Evolutionary conservation across 1,140 invertebrate species (phyloP), one percentile per base, ranked within the genome.

Genomic region (Drosophila neocordata): DNA sequence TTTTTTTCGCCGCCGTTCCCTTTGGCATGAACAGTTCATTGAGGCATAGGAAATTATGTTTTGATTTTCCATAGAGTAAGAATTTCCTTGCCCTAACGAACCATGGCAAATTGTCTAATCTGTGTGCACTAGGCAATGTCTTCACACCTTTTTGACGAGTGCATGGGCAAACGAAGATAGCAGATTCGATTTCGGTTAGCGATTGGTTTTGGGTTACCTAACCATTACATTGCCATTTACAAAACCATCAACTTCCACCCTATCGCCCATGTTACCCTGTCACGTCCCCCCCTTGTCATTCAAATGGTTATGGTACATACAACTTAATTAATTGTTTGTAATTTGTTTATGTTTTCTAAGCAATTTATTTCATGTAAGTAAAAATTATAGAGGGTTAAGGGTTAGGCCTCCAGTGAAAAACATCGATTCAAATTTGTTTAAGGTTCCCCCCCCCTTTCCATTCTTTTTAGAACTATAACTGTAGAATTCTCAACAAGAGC

Each of bases 291-390:
- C 66, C 68, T 20, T 48, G 73, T 56, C 82, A 65, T 75, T 67
- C 66, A 82, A 77, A 78, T 62, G 64, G 64, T 48, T 68, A 78
- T 67, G 65, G 41, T 61, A 80, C 69, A 70, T 61, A 80, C 69
- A 70, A 52, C 41, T 69, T 82, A 78, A 85, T 82, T 85, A 87
- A 85, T 85, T 85, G 73, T 58, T 68, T 82, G 81, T 87, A 85
- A 85, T 85, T 85, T 85, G 82, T 85, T 85, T 85, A 87, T 75
- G 78, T 81, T 81, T 87, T 72, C 78, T 57, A 81, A 72, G 74
- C 78, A 87, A 87, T 85, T 85, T 85, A 66, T 82, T 87, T 51
- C 51, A 48, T 15, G 22, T 41, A 35, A 31, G 56, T 60, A 13
- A 56, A 69, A 51, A 52, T 72, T 31, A 59, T 56, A 44, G 67